Evolutionary conservation across 2,113 vertebrate species (phyloP), one percentile per base, ranked within the genome.

Genomic region (Tichodroma muraria): DNA sequence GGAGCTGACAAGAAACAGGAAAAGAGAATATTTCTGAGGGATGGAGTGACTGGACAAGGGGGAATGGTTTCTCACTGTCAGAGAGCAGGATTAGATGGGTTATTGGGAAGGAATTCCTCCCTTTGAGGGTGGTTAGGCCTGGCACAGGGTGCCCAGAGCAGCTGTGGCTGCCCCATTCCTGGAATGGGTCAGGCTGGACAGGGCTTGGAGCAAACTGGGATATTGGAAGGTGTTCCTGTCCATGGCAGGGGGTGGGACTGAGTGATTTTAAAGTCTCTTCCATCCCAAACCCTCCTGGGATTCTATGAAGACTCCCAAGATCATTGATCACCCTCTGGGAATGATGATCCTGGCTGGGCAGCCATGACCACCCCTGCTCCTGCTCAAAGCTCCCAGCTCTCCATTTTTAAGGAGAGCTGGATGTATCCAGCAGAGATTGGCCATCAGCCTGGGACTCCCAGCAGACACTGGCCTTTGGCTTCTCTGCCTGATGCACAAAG

Each of bases 61-160:
- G 9, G 3, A 64, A 15, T 28, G 50, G 22, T 8, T 50, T 50
- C 27, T 6, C 8, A 27, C 8, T 64, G 66, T 10, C 52, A 59
- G 2, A 50, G 60, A 13, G 7, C 4, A 20, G 27, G 18, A 15
- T 0, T 6, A 3, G 23, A 5, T 37, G 59, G 22, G 66, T 8
- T 37, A 11, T 3, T 23, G 27, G 27, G 10, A 59, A 59, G 15
- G 0, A 80, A 44, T 59, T 9, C 0, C 0, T 18, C 2, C 3
- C 27, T 31, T 2, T 4, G 42, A 80, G 59, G 15, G 12, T 0
- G 22, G 0, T 0, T 0, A 59, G 22, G 52, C 59, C 31, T 73
- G 68, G 59, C 18, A 50, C 37, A 80, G 68, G 37, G 0, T 57
- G 5, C 11, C 76, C 31, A 57, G 31, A 50, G 42, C 0, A 72